Evolutionary conservation across 2,797 vertebrate species (phyloP), one percentile per base, ranked within the genome.

Genomic region (Enteromius radiatus): DNA sequence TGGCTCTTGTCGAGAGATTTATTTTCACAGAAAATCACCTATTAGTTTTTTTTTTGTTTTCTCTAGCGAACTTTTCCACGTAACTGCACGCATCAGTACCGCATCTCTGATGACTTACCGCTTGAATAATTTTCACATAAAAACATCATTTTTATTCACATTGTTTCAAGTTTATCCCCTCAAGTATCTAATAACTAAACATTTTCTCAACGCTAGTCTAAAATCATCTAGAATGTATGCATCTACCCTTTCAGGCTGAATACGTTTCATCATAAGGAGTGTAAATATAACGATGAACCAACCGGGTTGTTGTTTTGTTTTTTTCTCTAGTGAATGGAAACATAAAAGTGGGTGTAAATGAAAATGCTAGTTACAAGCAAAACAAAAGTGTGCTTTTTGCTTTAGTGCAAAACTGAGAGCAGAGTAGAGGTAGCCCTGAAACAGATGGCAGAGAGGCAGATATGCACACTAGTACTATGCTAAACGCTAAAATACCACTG

Each of bases 381-480:
- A 93, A 88, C 88, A 91, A 92, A 92, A 89, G 63, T 81, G 90
- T 91, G 91, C 92, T 92, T 93, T 93, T 89, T 88, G 85, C 84
- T 88, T 90, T 83, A 82, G 47, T 86, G 84, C 86, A 86, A 88
- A 89, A 88, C 78, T 75, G 52, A 84, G 52, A 86, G 94, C 92
- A 76, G 84, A 67, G 86, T 93, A 94, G 94, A 95, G 96, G 96
- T 97, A 96, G 95, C 95, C 95, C 93, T 76, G 67, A 83, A 80
- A 83, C 41, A 78, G 38, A 73, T 45, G 52, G 49, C 73, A 15
- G 45, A 79, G 69, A 61, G 73, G 69, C 31, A 83, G 85, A 85
- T 88, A 65, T 52, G 80, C 83, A 52, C 74, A 81, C 85, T 94
- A 88, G 91, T 93, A 89, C 89, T 87, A 63, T 91, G 95, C 93